phyloP scores from a whole-genome alignment of 2,797 vertebrate species.

The Gallirallus australis region DNA sequence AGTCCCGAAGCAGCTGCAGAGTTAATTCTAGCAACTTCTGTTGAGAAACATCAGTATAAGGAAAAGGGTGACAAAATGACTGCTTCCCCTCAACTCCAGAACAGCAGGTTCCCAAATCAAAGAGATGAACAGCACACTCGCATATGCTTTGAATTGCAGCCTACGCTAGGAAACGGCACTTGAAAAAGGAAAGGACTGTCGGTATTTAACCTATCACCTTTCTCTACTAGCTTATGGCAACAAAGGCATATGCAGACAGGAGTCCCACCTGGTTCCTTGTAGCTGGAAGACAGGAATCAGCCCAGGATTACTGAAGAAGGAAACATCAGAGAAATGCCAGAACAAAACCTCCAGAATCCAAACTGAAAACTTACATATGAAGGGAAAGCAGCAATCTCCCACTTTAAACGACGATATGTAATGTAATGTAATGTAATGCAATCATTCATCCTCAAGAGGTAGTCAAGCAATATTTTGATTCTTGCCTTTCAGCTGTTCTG shows the following conservation, averaged over 20 bases:
- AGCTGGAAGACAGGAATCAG: background rate
- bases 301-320: background rate
- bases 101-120: background rate
- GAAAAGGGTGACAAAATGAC: background rate
- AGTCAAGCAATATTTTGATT: conserved; percentile 3
- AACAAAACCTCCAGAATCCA: background rate
- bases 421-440: background rate
- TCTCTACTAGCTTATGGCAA: background rate
- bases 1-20: background rate
- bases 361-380: background rate
- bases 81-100: background rate
- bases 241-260: background rate
- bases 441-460: background rate
- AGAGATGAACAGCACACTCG: background rate
- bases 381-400: background rate
- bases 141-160: background rate
- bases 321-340: background rate
- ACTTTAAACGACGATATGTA: background rate
- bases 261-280: background rate
- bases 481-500: conserved; percentile 17
- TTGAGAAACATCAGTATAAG: background rate
- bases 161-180: background rate
- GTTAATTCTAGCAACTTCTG: background rate
- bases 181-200: background rate
- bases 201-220: background rate